A percentile compares a stretch with the other conserved stretches of the same genome.
phyloP scores from a whole-genome alignment of 2,888 invertebrate genomes.

The Sthenelais limicola region DNA sequence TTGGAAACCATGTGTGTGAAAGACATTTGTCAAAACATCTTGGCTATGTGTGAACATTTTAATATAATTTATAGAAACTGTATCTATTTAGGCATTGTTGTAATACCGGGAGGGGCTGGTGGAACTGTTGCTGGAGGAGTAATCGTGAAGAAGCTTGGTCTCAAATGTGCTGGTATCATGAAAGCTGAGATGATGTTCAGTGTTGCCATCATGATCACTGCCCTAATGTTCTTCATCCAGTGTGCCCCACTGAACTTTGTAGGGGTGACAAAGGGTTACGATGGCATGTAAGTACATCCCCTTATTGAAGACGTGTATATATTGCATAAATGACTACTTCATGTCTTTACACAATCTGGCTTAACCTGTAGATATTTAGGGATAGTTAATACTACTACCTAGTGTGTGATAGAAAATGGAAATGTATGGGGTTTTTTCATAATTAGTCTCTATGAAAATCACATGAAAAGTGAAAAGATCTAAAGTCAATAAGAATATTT shows the following conservation, averaged over 20 bases:
- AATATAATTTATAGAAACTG: background rate
- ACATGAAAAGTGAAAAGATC: too few species aligned
- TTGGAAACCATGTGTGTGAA: background rate
- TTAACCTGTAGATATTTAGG: too few species aligned
- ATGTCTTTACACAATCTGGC: background rate
- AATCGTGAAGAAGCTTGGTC: conserved; percentile 33
- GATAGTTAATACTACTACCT: too few species aligned
- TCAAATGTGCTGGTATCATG: conserved; percentile 34
- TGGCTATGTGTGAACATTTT: background rate
- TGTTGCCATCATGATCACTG: conserved; percentile 2
- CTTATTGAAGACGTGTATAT: background rate
- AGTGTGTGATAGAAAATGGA: too few species aligned
- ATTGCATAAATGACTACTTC: background rate
- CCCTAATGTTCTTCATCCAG: conserved; percentile 24
- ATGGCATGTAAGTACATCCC: background rate
- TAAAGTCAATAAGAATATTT: too few species aligned
- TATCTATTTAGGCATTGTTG: conserved; percentile 25
- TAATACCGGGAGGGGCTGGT: conserved; percentile 40
- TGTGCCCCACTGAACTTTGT: conserved; percentile 29
- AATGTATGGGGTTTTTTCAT: too few species aligned
- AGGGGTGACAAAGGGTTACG: conserved; percentile 38
- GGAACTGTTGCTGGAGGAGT: conserved; percentile 35
- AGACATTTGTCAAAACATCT: background rate
- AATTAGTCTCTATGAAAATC: too few species aligned
- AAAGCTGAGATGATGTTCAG: conserved; percentile 20